Evolutionary conservation across 2,797 vertebrate genomes (phyloP), one percentile per base, ranked within the genome.

Genomic region (Lophius americanus): DNA sequence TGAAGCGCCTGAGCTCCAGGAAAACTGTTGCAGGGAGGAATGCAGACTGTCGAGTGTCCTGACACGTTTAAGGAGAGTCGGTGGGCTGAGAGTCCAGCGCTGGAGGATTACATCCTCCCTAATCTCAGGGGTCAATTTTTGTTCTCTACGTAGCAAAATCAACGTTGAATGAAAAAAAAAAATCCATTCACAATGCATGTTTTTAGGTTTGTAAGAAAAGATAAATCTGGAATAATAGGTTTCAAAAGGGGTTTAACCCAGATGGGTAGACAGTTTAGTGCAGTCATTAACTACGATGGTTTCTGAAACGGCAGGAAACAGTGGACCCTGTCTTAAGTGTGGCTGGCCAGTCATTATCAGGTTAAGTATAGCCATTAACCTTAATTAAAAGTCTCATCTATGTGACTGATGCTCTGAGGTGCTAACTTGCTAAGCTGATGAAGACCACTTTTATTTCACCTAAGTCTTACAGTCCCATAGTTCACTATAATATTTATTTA

Each of bases 21-120:
- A 79, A 80, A 79, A 79, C 38, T 68, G 47, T 56, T 67, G 9
- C 11, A 11, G 74, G 33, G 49, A 86, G 81, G 91, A 92, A 92
- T 87, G 84, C 68, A 80, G 75, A 33, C 68, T 64, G 78, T 11
- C 64, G 61, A 83, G 75, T 62, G 86, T 83, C 83, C 76, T 51
- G 58, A 85, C 87, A 85, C 77, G 88, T 85, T 71, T 53, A 55
- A 41, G 41, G 49, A 64, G 50, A 73, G 75, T 49, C 37, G n/a
- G 64, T 38, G 63, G 66, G 65, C 51, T 53, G 57, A 73, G 62
- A 60, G 68, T 69, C 68, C 73, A 57, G 60, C 4, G 14, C 70
- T 51, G 66, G 43, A 64, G 54, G 38, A 54, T 73, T 36, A 56
- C 36, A 53, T 71, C 50, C 55, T 72, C 35, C 44, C 46, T 37